Base-by-base conservation (phyloP, 2,113 vertebrate species). In the Opisthocomus hoazin region DNA sequence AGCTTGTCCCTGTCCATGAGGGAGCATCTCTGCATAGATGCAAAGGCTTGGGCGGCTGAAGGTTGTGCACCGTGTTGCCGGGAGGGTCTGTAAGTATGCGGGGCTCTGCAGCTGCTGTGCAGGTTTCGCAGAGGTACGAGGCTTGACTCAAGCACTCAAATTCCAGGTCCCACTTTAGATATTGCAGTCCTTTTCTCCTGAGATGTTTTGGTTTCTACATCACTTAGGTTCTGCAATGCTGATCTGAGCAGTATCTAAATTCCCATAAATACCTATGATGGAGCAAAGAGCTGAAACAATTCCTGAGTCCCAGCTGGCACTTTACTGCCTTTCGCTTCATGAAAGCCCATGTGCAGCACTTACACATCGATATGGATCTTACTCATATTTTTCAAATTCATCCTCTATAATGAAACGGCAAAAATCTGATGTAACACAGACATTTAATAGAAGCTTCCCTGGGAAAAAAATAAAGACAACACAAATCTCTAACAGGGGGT, bases 1-100 rank as follows among this genome's bases (percentile, higher is more conserved):
- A 46, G 12, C 17, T 73, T 39, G 15, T n/a, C 61, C 17, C 69
- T 39, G 15, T n/a, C 61, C 30, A 0, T 19, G 12, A 29, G 15
- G 51, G 5, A 0, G 0, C 9, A 6, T 63, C 66, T 66, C 68
- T 53, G n/a, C 24, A 13, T 13, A 63, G 37, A 5, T 50, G 10
- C 37, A 32, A 45, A 57, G 0, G 0, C 13, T 19, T 32, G 19
- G 27, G 45, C 56, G 50, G 13, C 21, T 65, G 22, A 24, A 37
- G 23, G 45, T 29, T 43, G 15, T 36, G 48, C 41, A 37, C 7
- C 4, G 0, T 13, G 10, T 11, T 57, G 21, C 50, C 54, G 41
- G 27, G 8, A n/a, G 12, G 14, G 5, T 23, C 39, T 58, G 17
- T 11, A 56, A 69, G 51, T 15, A 15, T 0, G 0, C 32, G 51